Evolutionary conservation across 2,888 invertebrate genomes (phyloP).

Genomic region (Athalia circularis): DNA sequence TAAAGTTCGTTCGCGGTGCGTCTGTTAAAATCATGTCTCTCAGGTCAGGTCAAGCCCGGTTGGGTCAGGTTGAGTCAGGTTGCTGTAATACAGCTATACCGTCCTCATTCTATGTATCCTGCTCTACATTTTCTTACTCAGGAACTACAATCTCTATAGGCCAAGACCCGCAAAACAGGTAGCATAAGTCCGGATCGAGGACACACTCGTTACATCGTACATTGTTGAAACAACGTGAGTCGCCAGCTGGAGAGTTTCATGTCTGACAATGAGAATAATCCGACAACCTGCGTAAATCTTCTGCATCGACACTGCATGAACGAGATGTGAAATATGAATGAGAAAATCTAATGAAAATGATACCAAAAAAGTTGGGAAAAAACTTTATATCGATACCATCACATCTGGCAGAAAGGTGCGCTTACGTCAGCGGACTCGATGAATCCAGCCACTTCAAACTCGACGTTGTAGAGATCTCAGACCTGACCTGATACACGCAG

Average conservation of each 20-base stretch:
- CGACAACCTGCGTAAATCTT: background rate
- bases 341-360: background rate
- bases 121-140: background rate
- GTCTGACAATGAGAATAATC: background rate
- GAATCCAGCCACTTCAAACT: conserved; percentile 26
- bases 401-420: conserved; percentile 1
- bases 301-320: no score
- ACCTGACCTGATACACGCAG: conserved; percentile 1
- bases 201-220: background rate
- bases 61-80: no score
- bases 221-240: conserved; percentile 1
- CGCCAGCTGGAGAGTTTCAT: no score
- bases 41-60: no score
- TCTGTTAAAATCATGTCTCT: no score
- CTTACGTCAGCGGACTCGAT: conserved; percentile 13
- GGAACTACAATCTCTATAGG: conserved; percentile 30
- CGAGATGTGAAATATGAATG: background rate
- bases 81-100: background rate
- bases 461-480: background rate
- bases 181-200: conserved; percentile 23
- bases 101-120: background rate
- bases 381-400: background rate
- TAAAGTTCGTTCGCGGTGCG: background rate
- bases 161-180: conserved; percentile 11
- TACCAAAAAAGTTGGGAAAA: background rate